Evolutionary conservation across 2,888 invertebrate species (phyloP), one percentile per base, ranked within the genome.

Genomic region (Gymnosoma rotundatum): DNA sequence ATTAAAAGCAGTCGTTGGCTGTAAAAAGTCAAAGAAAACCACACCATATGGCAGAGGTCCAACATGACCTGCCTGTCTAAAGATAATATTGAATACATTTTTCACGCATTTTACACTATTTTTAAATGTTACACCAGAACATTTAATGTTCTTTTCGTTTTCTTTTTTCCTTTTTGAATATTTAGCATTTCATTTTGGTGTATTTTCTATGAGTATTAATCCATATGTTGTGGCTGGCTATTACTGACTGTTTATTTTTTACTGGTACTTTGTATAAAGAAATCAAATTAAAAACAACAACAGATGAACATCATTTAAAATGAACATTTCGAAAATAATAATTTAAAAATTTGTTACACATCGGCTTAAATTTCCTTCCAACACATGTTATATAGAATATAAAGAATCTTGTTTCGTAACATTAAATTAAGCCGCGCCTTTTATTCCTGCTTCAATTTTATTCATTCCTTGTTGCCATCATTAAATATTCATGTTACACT

Each of bases 221-320:
- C 88, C 90, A 90, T 90, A 89, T 90, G 89, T 82, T 89, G 72
- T 85, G 78, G 87, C 86, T 88, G 87, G 66, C 32, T 64, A 48
- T 45, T 72, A 72, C 76, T 61, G 50, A 60, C 72, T 60, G 69
- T 38, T 69, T 74, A n/a, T n/a, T 74, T 67, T 66, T 63, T 18
- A 21, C 48, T 42, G 3, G 14, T 7, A 56, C 16, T 38, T 42
- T 10, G 20, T 25, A 32, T 38, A 50, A 12, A 60, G 50, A 72
- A 72, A 72, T 78, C 66, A 66, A 67, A 73, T 58, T 60, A 69
- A 67, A 25, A n/a, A 61, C 42, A 56, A 45, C 32, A 82, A 66
- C 63, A 72, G 70, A 79, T 74, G 74, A 83, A 60, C 61, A 69
- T 52, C 76, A 67, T 84, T 76, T 67, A 38, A 75, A 67, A 61